Percentiles rank a stretch among this genome's conserved stretches.
These are phyloP conservation scores for Scelioninae gen. 1 DNA, from an alignment of 2,888 invertebrate genomes.

Conservation along the genomic window DNA sequence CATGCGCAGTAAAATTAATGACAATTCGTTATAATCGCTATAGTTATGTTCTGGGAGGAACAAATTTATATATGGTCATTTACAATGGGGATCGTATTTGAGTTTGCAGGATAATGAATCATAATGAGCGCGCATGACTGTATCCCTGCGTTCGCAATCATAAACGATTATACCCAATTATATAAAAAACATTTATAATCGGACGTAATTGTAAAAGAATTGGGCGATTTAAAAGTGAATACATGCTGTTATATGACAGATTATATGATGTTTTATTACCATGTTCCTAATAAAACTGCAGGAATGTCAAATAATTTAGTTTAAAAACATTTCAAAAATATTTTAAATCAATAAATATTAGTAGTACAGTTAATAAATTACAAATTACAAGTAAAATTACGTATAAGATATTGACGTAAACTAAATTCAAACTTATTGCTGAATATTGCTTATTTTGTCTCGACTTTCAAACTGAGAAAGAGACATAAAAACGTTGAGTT, in stretches of 20 bases:
- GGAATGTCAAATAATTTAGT: no score
- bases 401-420: slow-evolving; percentile 18
- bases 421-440: slow-evolving; percentile 28
- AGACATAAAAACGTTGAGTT: slow-evolving; percentile 44
- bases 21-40: slow-evolving; percentile 56
- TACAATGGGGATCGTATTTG: slow-evolving; percentile 40
- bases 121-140: slow-evolving; percentile 59
- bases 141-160: slow-evolving; percentile 37
- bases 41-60: slow-evolving; percentile 52
- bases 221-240: slow-evolving; percentile 51
- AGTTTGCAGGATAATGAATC: slow-evolving; percentile 54
- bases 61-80: slow-evolving; percentile 66
- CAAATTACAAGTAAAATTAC: not conserved
- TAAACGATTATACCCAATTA: slow-evolving; percentile 62
- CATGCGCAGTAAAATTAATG: slow-evolving; percentile 55
- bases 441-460: not conserved
- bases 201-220: slow-evolving; percentile 53
- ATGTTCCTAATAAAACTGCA: not conserved
- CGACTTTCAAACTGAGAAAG: slow-evolving; percentile 9
- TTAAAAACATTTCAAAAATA: no score
- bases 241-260: slow-evolving; percentile 45
- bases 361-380: no score
- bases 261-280: slow-evolving; percentile 39
- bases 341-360: no score
- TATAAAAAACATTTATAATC: slow-evolving; percentile 62